Percentiles rank a stretch among this genome's conserved stretches.
Evolutionary conservation across 2,113 vertebrate genomes (phyloP).

Genomic region (Oreocharis arfaki): DNA sequence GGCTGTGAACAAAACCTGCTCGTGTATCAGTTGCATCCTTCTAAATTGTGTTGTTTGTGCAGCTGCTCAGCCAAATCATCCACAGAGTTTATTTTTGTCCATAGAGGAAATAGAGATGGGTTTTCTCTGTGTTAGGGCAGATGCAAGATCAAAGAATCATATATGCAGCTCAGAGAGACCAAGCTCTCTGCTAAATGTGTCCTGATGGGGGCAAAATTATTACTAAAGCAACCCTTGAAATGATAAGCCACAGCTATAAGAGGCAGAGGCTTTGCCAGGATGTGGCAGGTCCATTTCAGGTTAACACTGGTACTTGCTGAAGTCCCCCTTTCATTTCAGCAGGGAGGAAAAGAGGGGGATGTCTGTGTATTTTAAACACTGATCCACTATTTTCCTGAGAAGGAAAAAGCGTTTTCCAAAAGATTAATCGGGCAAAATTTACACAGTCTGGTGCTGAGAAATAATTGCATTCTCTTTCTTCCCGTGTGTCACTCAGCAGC

Average conservation of each 20-base stretch:
- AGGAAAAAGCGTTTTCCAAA: not conserved
- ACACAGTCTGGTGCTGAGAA: not conserved
- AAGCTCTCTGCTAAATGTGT: not conserved
- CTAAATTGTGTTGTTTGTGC: constrained; percentile 63
- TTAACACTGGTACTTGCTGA: not conserved
- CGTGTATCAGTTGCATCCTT: constrained; percentile 12
- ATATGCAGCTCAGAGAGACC: not conserved
- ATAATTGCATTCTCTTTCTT: not conserved
- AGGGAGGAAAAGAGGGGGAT: not conserved
- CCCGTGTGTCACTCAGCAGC: not conserved
- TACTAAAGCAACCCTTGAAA: not conserved
- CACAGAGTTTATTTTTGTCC: constrained; percentile 55
- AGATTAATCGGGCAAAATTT: not conserved
- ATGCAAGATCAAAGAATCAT: constrained; percentile 36
- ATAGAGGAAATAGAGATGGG: constrained; percentile 5
- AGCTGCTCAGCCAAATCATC: constrained; percentile 45
- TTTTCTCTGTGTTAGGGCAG: constrained; percentile 18
- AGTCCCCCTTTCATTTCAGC: not conserved
- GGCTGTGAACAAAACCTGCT: constrained; percentile 40
- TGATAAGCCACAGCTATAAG: not conserved
- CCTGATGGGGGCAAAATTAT: not conserved
- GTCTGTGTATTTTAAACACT: not conserved
- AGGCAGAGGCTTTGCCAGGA: not conserved
- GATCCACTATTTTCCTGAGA: not conserved
- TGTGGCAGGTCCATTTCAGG: not conserved